Percentiles rank a stretch among this genome's conserved stretches.
phyloP scores from a whole-genome alignment of 2,113 vertebrate species.

The Chaenocephalus aceratus region DNA sequence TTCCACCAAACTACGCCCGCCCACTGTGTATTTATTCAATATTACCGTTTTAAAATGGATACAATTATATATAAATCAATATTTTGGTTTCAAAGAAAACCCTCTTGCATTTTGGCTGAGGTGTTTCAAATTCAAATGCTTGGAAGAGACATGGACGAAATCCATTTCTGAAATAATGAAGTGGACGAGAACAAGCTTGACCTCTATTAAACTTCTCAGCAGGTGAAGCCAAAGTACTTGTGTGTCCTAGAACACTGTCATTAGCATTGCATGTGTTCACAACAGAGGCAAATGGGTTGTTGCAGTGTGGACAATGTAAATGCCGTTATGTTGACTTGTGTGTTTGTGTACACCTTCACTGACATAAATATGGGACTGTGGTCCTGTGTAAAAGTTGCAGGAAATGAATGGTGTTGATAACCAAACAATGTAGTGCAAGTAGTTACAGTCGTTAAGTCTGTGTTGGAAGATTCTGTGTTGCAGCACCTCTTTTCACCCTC shows the following conservation, averaged over 20 bases:
- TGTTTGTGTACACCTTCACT: neutral
- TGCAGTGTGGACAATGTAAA: constrained; percentile 60
- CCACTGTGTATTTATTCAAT: too few species aligned
- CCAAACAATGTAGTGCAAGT: neutral
- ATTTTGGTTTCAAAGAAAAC: too few species aligned
- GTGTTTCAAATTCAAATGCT: neutral
- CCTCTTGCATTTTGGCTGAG: neutral
- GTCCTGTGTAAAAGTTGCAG: constrained; percentile 3
- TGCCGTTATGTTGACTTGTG: constrained; percentile 16
- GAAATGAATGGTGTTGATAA: constrained; percentile 5
- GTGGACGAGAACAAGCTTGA: neutral
- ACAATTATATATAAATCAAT: too few species aligned
- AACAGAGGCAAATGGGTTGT: constrained; percentile 41
- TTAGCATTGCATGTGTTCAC: constrained; percentile 52
- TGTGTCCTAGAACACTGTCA: constrained; percentile 17
- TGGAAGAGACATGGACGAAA: neutral
- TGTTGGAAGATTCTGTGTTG: neutral
- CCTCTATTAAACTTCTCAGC: constrained; percentile 23
- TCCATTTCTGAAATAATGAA: neutral
- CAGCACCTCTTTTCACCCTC: too few species aligned
- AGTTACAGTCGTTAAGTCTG: neutral
- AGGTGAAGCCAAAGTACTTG: neutral
- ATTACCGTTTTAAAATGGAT: too few species aligned
- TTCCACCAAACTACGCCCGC: too few species aligned
- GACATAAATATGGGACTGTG: constrained; percentile 61